Evolutionary conservation across 2,888 invertebrate genomes (phyloP), one percentile per base, ranked within the genome.

Genomic region (Sarcophaga subvicina): DNA sequence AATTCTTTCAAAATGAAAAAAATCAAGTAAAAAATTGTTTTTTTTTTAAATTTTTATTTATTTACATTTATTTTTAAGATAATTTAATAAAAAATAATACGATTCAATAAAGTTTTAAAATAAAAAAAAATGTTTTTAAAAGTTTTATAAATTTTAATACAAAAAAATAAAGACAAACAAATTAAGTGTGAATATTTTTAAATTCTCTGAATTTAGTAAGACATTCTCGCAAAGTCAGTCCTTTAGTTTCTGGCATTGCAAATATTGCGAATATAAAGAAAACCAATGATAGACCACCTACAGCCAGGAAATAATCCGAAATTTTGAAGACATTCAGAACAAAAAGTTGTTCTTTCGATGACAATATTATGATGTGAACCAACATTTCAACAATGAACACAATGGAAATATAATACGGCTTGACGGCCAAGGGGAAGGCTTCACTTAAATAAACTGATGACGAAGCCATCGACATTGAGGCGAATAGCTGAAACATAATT

Each of bases 381-480:
- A 91, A 27, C 87, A 90, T 88, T 79, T 92, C 91, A 3, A 89
- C 64, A 4, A 84, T 84, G 63, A 90, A 92, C 4, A 89, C 88
- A 27, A 87, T 88, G 11, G 91, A 90, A n/a, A 91, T 60, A 27
- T 88, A 89, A 49, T 89, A 91, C 0, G 91, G 90, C 54, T 93
- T 92, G 0, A 91, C 83, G 1, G 89, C 80, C 70, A 92, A 60
- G 0, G 92, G 93, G 75, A 92, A 92, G 1, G 91, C 93, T 81
- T 92, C 92, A 0, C 91, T 90, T 25, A 92, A 86, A 59, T 92
- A 92, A 0, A 89, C 90, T 0, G 93, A 90, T 0, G 92, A 91
- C 10, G 91, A 89, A 0, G 90, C 89, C 25, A 89, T 89, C 0
- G 90, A 88, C n/a, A 91, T n/a, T 4, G 91, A 90, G 1, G 90